A percentile compares a stretch with the other conserved stretches of the same genome.
These are phyloP conservation scores for Hapalemur alaotrensis DNA, from an alignment of 2,797 vertebrate genomes.

Conservation along the genomic window DNA sequence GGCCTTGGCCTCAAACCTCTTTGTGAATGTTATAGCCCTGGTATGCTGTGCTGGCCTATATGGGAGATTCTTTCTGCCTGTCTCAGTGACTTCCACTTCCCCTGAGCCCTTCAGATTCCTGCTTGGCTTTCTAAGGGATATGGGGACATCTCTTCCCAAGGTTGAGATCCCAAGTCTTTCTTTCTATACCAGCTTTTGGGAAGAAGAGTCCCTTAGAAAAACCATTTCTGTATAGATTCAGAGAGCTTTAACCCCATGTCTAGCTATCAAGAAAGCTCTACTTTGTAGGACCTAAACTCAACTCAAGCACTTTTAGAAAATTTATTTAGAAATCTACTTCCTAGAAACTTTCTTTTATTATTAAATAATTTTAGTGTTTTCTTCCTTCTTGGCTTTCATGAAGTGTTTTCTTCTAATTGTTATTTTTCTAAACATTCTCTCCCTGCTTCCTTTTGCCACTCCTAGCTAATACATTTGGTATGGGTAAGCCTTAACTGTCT, in stretches of 20 bases:
- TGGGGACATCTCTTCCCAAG: not conserved
- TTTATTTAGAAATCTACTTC: not conserved
- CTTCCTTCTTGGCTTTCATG: conserved; percentile 13
- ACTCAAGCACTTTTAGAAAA: not conserved
- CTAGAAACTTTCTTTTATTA: not conserved
- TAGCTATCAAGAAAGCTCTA: not conserved
- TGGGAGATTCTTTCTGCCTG: not conserved
- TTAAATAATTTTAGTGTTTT: conserved; percentile 2
- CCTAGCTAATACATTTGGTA: not conserved
- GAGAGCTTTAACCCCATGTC: not conserved
- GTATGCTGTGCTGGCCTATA: not conserved
- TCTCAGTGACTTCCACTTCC: not conserved
- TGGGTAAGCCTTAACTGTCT: not conserved
- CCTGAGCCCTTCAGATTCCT: not conserved
- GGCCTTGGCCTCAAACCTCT: not conserved
- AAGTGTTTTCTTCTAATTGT: not conserved
- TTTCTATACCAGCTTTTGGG: not conserved
- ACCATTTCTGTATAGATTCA: not conserved
- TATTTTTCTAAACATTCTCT: not conserved
- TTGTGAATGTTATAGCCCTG: not conserved
- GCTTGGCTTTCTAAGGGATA: not conserved
- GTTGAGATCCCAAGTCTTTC: not conserved
- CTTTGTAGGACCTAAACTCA: not conserved
- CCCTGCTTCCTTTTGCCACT: not conserved
- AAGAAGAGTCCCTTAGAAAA: not conserved